Evolutionary conservation across 2,888 invertebrate genomes (phyloP), one percentile per base, ranked within the genome.

Genomic region (Drosophila incognita): DNA sequence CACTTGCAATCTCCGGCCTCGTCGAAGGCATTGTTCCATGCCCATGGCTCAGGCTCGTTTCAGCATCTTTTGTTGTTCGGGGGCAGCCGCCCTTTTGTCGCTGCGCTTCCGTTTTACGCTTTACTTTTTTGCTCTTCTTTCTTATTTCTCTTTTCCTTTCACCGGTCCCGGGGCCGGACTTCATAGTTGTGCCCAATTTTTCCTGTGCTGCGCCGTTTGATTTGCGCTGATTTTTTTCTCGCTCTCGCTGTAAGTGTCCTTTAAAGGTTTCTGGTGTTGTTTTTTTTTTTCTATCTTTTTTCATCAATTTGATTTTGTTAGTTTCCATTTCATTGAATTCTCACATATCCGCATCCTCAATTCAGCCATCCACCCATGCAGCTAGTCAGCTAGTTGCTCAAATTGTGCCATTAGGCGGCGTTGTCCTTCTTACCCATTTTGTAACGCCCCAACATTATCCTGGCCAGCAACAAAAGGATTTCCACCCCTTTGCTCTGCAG

Each of bases 321-420:
- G 87, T 90, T 90, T 90, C 89, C 91, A 90, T 90, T 89, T 90
- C 90, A 90, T 87, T 90, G 89, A 84, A 89, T 87, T 82, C 82
- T 86, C 84, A 90, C 86, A 87, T 90, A 87, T 86, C 83, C 82
- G 82, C 79, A 83, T 75, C 76, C 74, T 64, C 72, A 83, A 74
- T 67, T 60, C 57, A 71, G 69, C 62, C 70, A 77, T 69, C 64
- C 68, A 38, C n/a, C 33, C 62, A 36, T 29, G 27, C 27, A 24
- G 67, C 70, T 70, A 71, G 66, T 58, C 72, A 70, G 83, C 82
- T 73, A 87, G 86, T 82, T 78, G 82, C 79, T 86, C 78, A 87
- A 90, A 85, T 83, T 90, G 85, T 88, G 84, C 88, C 88, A 89
- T 88, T 90, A 87, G 79, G 77, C 79, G 75, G 49, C 82, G 74